These are phyloP conservation scores for Amaurobius ferox DNA, from an alignment of 2,888 invertebrate species.

Conservation along the genomic window DNA sequence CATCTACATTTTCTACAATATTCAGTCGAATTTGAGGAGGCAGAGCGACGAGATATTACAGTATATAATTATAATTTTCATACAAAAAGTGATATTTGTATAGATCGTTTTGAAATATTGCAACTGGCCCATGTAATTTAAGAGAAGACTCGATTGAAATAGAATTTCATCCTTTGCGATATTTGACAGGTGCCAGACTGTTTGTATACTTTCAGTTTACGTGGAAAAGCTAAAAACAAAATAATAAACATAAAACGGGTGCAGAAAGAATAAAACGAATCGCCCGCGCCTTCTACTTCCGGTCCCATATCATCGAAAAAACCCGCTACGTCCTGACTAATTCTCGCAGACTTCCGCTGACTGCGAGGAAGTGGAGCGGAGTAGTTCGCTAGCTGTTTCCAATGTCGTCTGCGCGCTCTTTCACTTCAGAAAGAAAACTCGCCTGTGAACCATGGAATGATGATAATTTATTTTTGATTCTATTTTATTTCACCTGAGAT, in stretches of 20 bases:
- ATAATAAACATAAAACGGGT: conserved; percentile 1
- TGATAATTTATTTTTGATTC: conserved; percentile 15
- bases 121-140: too few species aligned
- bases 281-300: conserved; percentile 50
- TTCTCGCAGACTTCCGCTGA: conserved; percentile 54
- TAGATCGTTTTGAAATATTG: too few species aligned
- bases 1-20: too few species aligned
- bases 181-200: neutral
- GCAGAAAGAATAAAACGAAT: conserved; percentile 26
- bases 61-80: too few species aligned
- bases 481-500: neutral
- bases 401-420: conserved; percentile 49
- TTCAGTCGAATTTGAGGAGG: too few species aligned
- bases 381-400: conserved; percentile 34
- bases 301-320: conserved; percentile 61
- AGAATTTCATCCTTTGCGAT: too few species aligned
- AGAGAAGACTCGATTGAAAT: too few species aligned
- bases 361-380: conserved; percentile 58
- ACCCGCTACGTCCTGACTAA: conserved; percentile 67
- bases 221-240: neutral
- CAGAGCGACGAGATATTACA: too few species aligned
- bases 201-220: neutral
- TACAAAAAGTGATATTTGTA: too few species aligned
- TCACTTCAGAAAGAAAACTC: neutral
- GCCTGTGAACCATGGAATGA: neutral